phyloP scores from a whole-genome alignment of 2,113 vertebrate genomes.

The Pangasianodon gigas region DNA sequence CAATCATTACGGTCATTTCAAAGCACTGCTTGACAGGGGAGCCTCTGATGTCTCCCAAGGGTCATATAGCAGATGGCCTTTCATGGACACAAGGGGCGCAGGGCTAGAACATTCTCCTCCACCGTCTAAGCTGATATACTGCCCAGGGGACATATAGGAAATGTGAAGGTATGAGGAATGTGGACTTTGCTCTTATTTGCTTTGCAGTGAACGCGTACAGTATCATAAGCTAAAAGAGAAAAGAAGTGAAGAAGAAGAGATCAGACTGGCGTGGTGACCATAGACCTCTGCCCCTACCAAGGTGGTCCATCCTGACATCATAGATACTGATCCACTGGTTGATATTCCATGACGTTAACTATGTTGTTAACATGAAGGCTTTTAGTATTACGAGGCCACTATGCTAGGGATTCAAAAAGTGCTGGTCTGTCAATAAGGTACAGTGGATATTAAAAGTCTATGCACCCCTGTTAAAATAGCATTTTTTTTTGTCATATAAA shows the following conservation, averaged over 20 bases:
- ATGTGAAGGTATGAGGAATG: slow-evolving; percentile 2
- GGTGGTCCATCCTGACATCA: not conserved
- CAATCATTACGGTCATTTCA: slow-evolving; percentile 38
- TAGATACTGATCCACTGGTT: not conserved
- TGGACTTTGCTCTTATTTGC: not conserved
- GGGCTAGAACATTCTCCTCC: not conserved
- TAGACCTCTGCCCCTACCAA: not conserved
- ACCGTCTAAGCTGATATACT: slow-evolving; percentile 7
- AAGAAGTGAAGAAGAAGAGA: not conserved
- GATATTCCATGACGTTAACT: not conserved
- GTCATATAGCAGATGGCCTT: slow-evolving; percentile 18
- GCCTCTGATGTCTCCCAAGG: slow-evolving; percentile 29
- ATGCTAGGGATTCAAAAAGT: not conserved
- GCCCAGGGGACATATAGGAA: not conserved
- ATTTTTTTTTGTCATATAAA: too few species aligned
- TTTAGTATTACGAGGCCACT: not conserved
- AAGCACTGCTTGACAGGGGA: slow-evolving; percentile 14
- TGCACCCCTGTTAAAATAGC: not conserved
- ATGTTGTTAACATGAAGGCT: not conserved
- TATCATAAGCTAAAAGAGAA: not conserved
- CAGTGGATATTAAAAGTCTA: not conserved
- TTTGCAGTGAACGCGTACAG: not conserved
- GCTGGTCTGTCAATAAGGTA: not conserved
- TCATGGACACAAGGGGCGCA: not conserved
- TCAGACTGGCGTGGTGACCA: not conserved